These are phyloP conservation scores for Brachylomia viminalis DNA, from an alignment of 2,888 invertebrate species.

Conservation along the genomic window DNA sequence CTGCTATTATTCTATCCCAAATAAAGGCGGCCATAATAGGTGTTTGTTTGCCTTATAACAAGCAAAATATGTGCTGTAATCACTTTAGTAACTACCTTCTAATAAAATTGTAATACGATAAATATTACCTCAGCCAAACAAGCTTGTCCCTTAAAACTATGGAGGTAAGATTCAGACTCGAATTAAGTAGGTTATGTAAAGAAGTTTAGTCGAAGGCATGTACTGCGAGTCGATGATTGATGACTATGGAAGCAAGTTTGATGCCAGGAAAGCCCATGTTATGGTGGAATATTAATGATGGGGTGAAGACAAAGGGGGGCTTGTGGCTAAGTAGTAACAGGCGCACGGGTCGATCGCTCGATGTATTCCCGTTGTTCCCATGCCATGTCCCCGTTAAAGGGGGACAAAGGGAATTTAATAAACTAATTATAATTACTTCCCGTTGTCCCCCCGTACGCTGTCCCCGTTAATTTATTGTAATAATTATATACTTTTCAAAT, in stretches of 20 bases:
- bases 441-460: too few relatives aligned
- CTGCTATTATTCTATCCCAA: constrained; percentile 20
- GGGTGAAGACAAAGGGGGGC: too few relatives aligned
- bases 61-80: constrained; percentile 55
- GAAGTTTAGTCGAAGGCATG: constrained; percentile 22
- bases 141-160: constrained; percentile 24
- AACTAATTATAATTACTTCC: too few relatives aligned
- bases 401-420: too few relatives aligned
- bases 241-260: constrained; percentile 47
- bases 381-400: too few relatives aligned
- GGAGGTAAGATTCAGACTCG: constrained; percentile 27
- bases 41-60: constrained; percentile 38
- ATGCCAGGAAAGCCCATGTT: constrained; percentile 42
- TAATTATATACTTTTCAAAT: too few relatives aligned
- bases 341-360: too few relatives aligned
- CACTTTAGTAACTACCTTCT: constrained; percentile 44
- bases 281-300: constrained; percentile 56
- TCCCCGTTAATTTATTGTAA: too few relatives aligned
- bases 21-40: constrained; percentile 19
- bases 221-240: constrained; percentile 63
- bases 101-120: constrained; percentile 52
- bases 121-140: background rate
- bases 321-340: too few relatives aligned
- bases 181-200: constrained; percentile 9
- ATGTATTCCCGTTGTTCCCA: too few relatives aligned